Evolutionary conservation across 1,140 invertebrate species (phyloP), one percentile per base, ranked within the genome.

Genomic region (Chelonus insularis): DNA sequence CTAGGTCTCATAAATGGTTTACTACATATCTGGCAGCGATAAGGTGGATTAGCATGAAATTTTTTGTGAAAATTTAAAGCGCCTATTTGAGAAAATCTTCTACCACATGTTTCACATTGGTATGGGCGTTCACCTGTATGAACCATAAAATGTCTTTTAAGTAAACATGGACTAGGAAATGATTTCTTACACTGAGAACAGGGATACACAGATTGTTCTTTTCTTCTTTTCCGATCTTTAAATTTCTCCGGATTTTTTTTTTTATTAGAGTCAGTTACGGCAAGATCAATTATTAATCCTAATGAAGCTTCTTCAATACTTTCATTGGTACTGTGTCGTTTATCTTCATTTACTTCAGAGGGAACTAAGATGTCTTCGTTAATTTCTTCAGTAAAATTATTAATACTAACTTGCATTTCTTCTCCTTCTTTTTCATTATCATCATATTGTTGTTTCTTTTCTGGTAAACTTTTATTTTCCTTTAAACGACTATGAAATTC

Each of bases 1-100:
- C 82, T 83, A 20, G 78, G 76, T 11, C 82, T 76, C 3, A 76
- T 75, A 45, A 83, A 84, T 18, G 78, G 68, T 54, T 83, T 83
- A 18, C 76, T 75, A 54, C 82, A 84, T 0, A 81, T 73, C 4
- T 76, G 68, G 58, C 83, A 84, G 4, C 66, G 66, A 34, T 62
- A 62, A 1, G 50, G 59, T 8, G 63, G 63, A 52, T 64, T 61
- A 1, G 23, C 32, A 16, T 67, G 66, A 14, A 58, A 51, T 20
- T 67, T 64, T 18, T 52, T 56, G 34, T 67, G 66, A 23, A 64
- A 62, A 57, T 67, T 67, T 39, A 65, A 50, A 5, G 60, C 60
- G 21, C 60, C 63, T 11, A 62, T 5, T 52, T 65, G 63, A 14
- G 60, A 59, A 39, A 67, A 67, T 29, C 57, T 32, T 12, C 48